Evolutionary conservation across 2,113 vertebrate species (phyloP).

Genomic region (Nipponia nippon): DNA sequence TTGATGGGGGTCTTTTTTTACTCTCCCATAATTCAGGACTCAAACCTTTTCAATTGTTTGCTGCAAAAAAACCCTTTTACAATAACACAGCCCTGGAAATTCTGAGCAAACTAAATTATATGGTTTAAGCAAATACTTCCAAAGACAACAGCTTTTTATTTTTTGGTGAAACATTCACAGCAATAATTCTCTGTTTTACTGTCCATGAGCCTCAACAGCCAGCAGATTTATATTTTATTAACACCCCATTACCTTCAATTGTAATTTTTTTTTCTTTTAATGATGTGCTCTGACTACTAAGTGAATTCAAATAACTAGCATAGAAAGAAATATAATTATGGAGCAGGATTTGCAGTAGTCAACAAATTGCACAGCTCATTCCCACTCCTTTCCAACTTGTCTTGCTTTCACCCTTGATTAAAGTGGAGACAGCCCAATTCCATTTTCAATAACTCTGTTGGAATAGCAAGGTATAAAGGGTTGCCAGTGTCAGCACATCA

Average conservation of each 20-base stretch:
- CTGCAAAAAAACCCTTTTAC: background rate
- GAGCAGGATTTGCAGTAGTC: background rate
- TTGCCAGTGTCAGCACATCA: slow-evolving; percentile 7
- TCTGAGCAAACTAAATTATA: background rate
- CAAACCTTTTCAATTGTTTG: background rate
- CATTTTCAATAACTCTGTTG: background rate
- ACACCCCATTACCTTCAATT: slow-evolving; percentile 14
- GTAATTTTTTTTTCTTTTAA: background rate
- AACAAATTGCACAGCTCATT: slow-evolving; percentile 30
- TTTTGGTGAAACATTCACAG: background rate
- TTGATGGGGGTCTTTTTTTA: background rate
- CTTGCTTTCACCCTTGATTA: slow-evolving; percentile 31
- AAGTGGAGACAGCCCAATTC: background rate
- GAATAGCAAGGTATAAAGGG: background rate
- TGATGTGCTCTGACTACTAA: background rate
- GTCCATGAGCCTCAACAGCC: background rate
- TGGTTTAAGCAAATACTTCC: background rate
- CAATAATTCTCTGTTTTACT: slow-evolving; percentile 27
- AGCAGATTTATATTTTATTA: slow-evolving; percentile 49
- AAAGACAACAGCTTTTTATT: background rate
- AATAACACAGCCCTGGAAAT: background rate
- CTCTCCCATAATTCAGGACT: background rate
- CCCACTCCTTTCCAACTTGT: background rate
- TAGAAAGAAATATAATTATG: slow-evolving; percentile 14
- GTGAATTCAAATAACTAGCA: slow-evolving; percentile 8